Conservation (phyloP, 2,797 vertebrate genomes). For the Sebastes iracundus region DNA sequence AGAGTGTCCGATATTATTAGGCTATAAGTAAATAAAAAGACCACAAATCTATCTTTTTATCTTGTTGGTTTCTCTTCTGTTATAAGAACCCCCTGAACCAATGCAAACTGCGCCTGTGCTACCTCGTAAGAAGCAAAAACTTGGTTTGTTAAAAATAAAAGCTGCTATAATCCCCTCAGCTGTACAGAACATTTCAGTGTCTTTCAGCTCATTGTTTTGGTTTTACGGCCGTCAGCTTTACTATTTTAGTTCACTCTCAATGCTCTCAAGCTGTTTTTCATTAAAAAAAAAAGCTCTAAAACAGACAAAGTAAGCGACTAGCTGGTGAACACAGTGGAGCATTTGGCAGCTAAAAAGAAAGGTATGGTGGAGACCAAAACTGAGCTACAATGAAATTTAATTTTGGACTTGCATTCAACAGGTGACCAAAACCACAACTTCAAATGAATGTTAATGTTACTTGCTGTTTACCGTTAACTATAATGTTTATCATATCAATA, state of each 20-base stretch:
- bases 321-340: too few relatives aligned
- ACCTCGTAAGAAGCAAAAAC: too few relatives aligned
- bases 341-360: too few relatives aligned
- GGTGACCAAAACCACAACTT: neutral
- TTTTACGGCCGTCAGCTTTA: neutral
- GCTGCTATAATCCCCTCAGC: neutral
- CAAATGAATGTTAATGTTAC: neutral
- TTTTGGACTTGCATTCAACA: neutral
- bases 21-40: too few relatives aligned
- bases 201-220: neutral
- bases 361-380: slow-evolving; percentile 11
- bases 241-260: neutral
- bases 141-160: neutral
- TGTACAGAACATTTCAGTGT: neutral
- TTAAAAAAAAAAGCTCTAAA: neutral
- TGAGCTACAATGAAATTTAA: neutral
- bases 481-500: neutral
- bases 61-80: too few relatives aligned
- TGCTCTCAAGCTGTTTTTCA: neutral
- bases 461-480: neutral
- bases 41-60: too few relatives aligned
- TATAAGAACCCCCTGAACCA: too few relatives aligned
- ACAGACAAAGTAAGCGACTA: neutral
- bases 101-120: too few relatives aligned
- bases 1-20: too few relatives aligned